Evolutionary conservation across 2,113 vertebrate genomes (phyloP), one percentile per base, ranked within the genome.

Genomic region (Halichoeres trimaculatus): DNA sequence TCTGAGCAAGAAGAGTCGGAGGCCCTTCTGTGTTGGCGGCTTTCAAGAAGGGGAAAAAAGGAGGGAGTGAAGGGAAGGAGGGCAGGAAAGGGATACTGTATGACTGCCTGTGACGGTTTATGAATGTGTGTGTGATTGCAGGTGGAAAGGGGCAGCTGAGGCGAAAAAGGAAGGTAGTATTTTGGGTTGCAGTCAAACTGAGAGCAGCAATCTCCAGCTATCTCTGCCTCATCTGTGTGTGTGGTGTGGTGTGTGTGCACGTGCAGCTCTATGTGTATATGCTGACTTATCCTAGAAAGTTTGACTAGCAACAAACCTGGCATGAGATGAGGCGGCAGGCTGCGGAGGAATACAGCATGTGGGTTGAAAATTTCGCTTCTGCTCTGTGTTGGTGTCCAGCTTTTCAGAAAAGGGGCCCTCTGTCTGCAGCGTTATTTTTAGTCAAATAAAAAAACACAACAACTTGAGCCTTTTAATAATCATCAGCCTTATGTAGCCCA

Each of bases 1-100:
- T 85, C 93, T 93, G 92, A 92, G 87, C 90, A 87, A 70, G 90
- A 93, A 70, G 90, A 93, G 83, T 89, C 85, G 86, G 13, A 7
- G 88, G 76, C 86, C 36, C 72, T 79, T 67, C 83, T 20, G 5
- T 63, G 77, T 79, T 83, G 86, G 89, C 79, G 74, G 80, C 68
- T 84, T 13, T 40, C 24, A 40, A 60, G 74, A 47, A 61, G 67
- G 65, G 58, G 48, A 72, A 54, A 16, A 43, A 16, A 43, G 14
- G 30, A 30, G 30, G 30, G 30, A 4, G 30, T 30, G 30, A 43
- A 2, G 13, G 14, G 14, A 14, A 3, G 40, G 40, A 20, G 67
- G 36, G 71, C 26, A 67, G 50, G 47, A 45, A 40, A 51, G 64
- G 35, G 62, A 47, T 47, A 30, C 12, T 60, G 59, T 70, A 10